Base-by-base conservation (phyloP, 2,888 invertebrate species). In the Conomelus anceps region DNA sequence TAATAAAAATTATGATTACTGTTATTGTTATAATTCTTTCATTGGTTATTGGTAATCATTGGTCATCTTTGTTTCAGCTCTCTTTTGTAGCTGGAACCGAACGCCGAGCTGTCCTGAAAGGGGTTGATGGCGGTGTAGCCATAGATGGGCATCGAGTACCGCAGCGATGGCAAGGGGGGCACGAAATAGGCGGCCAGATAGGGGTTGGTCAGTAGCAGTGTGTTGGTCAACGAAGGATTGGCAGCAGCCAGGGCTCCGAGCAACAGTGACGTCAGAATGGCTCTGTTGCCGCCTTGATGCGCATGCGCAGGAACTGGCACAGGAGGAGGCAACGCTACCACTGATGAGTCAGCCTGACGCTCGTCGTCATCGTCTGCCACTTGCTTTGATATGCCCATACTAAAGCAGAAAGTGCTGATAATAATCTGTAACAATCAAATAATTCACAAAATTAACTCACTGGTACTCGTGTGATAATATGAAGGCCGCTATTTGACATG, bases 91-190 rank as follows among this genome's bases (percentile, higher is more conserved):
- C 26, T 24, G 24, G 26, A 22, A 0, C 86, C 86, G 22, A 26
- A 86, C 22, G 86, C 86, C 0, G 86, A 86, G 29, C 86, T 86
- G 86, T 86, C 86, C 26, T 86, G 86, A 17, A 86, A 26, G 26
- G 86, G 26, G 29, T 29, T 86, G 24, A 86, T 23, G 9, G 86
- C 23, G 0, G 23, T 23, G 86, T 86, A 86, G 22, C 86, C 86
- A 23, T 86, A 23, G 22, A 86, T 86, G 13, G 86, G 86, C 63
- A n/a, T 20, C n/a, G 63, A 20, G 20, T 20, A n/a, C 63, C 1
- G n/a, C 1, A 13, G 26, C 9, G 26, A 22, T 24, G n/a, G 26
- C 29, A 26, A 13, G 24, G 24, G 23, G 0, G 86, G 86, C 22
- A 23, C 22, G 23, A 86, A 86, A n/a, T 86, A 86, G 24, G 86